Evolutionary conservation across 1,140 invertebrate species (phyloP), one percentile per base, ranked within the genome.

Genomic region (Meloidogyne chitwoodi): DNA sequence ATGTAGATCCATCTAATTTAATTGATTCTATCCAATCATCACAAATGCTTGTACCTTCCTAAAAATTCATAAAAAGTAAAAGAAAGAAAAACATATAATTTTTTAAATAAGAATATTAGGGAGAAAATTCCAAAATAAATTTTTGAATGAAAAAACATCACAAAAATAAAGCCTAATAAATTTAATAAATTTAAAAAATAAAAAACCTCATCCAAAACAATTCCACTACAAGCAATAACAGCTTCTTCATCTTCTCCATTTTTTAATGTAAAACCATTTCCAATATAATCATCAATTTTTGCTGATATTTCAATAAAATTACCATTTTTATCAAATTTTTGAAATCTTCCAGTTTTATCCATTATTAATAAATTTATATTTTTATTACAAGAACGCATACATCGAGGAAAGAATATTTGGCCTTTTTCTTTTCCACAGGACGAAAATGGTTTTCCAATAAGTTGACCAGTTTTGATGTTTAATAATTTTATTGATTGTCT

Each of bases 21-120:
- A 86, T 80, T 8, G 44, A 27, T 62, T 86, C 84, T 10, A 86
- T 65, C 84, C 84, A 86, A 77, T 86, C 84, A 72, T 86, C 84
- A 71, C 86, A 87, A 27, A 86, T 78, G 24, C 86, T 81, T 62
- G 75, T 61, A 4, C 70, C 48, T 26, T 85, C 38, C 83, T 83
- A 44, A 67, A 85, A 82, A 19, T n/a, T n/a, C n/a, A n/a, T n/a
- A 48, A 26, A 16, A 66, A 44, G 26, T 14, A 72, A 16, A 24
- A 19, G 29, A 31, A 31, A 31, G 2, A 31, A 6, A 31, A 31
- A 31, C 2, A 31, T 3, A 31, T 31, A 31, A 31, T 31, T 31
- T 31, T 31, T 31, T 31, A 31, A 31, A 31, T 3, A 31, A 6
- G 29, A 31, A 31, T 3, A 31, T 2, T 31, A 31, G 29, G 29